Percentiles rank a stretch among this genome's conserved stretches.
Conservation (phyloP, 2,113 vertebrate species). For the Cyprinodon variegatus region DNA sequence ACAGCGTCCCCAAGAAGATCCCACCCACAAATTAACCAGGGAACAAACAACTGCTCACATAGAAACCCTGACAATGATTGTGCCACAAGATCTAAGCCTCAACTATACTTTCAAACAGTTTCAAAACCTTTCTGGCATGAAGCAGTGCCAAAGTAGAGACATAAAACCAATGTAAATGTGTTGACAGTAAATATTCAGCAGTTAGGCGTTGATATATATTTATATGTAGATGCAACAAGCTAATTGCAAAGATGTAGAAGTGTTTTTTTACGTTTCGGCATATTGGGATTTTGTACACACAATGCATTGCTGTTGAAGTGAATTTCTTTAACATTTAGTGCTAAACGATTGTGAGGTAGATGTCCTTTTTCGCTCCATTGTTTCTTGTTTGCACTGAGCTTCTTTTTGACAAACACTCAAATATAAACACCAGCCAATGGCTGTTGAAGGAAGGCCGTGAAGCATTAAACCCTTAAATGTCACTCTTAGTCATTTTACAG, state of each 20-base stretch:
- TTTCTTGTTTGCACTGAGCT: slow-evolving; percentile 71
- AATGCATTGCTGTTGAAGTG: slow-evolving; percentile 59
- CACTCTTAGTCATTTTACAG: slow-evolving; percentile 18
- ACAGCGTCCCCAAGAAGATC: slow-evolving; percentile 45
- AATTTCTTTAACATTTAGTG: slow-evolving; percentile 60
- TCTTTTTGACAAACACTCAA: slow-evolving; percentile 33
- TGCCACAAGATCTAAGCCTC: slow-evolving; percentile 42
- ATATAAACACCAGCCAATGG: slow-evolving; percentile 6
- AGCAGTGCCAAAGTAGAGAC: slow-evolving; percentile 71
- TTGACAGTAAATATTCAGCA: slow-evolving; percentile 66
- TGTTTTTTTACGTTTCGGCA: slow-evolving; percentile 60
- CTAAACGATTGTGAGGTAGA: slow-evolving; percentile 51
- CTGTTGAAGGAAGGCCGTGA: slow-evolving; percentile 39
- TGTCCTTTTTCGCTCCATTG: slow-evolving; percentile 48
- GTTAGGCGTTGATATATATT: slow-evolving; percentile 78
- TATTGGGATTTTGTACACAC: slow-evolving; percentile 66
- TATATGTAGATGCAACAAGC: slow-evolving; percentile 74
- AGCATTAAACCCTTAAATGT: background rate
- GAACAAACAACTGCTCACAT: slow-evolving; percentile 17
- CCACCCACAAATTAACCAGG: slow-evolving; percentile 1
- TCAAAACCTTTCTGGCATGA: slow-evolving; percentile 53
- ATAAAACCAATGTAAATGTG: slow-evolving; percentile 63
- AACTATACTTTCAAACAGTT: slow-evolving; percentile 27
- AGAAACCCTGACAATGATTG: slow-evolving; percentile 31
- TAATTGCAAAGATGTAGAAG: slow-evolving; percentile 68